Evolutionary conservation across 2,113 vertebrate species (phyloP).

Genomic region (Pterocles gutturalis): DNA sequence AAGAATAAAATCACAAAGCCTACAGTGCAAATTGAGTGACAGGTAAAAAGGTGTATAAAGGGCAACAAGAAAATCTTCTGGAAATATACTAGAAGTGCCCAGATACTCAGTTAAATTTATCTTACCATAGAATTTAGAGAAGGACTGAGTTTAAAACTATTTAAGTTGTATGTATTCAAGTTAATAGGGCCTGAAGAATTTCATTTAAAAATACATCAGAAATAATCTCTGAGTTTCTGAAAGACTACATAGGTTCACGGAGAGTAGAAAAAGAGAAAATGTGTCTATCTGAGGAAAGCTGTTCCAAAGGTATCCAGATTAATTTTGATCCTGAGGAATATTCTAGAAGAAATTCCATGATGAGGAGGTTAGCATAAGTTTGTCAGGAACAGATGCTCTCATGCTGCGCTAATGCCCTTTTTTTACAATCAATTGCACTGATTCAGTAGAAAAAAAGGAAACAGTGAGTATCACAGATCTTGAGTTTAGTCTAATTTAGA

Average conservation of each 20-base stretch:
- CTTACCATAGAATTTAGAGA: not conserved
- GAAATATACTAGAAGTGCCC: not conserved
- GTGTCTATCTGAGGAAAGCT: not conserved
- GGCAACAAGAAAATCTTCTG: not conserved
- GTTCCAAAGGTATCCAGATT: not conserved
- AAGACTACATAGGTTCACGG: not conserved
- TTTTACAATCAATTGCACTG: not conserved
- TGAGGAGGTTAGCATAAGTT: not conserved
- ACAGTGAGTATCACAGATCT: not conserved
- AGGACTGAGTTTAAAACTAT: not conserved
- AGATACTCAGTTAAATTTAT: not conserved
- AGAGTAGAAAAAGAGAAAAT: not conserved
- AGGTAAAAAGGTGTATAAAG: not conserved
- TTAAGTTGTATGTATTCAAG: not conserved
- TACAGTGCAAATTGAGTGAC: conserved; percentile 13
- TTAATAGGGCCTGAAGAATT: not conserved
- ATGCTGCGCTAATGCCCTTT: not conserved
- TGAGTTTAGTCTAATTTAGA: not conserved
- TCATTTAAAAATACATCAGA: not conserved
- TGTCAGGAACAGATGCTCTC: not conserved
- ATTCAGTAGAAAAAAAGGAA: not conserved
- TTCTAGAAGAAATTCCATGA: not conserved
- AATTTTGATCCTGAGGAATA: not conserved
- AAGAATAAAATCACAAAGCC: conserved; percentile 27
- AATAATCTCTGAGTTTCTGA: not conserved